Conservation (phyloP, 1,140 invertebrate species). For the Berghia stephanieae region DNA sequence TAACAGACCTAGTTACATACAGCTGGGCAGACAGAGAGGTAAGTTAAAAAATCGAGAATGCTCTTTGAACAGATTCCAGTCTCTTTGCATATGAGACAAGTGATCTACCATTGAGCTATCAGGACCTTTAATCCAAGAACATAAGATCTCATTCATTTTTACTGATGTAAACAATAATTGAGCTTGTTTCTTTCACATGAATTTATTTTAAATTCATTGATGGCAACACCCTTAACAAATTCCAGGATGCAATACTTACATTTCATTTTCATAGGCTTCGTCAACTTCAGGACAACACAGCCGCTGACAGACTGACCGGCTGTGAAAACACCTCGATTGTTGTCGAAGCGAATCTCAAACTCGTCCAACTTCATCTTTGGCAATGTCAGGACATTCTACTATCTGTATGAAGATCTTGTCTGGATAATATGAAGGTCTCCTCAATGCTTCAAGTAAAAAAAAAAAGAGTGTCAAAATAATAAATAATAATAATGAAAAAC, state of each 20-base stretch:
- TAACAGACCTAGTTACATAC: too few species aligned
- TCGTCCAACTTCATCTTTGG: constrained; percentile 50
- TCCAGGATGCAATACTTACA: constrained; percentile 36
- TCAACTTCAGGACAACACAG: constrained; percentile 39
- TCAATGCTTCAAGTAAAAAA: too few species aligned
- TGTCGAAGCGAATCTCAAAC: constrained; percentile 50
- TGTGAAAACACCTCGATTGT: constrained; percentile 42
- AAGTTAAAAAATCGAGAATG: too few species aligned
- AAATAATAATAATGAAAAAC: neutral
- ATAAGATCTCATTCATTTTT: neutral
- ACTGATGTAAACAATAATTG: neutral
- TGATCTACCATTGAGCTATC: too few species aligned
- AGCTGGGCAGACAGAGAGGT: too few species aligned
- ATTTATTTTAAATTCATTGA: neutral
- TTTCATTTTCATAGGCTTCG: constrained; percentile 53
- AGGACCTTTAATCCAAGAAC: neutral
- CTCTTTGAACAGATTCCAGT: too few species aligned
- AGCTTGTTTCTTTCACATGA: neutral
- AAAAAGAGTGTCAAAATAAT: too few species aligned
- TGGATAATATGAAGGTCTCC: too few species aligned
- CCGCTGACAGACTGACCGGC: constrained; percentile 44
- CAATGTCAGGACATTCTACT: too few species aligned
- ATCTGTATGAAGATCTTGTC: too few species aligned
- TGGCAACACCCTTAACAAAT: neutral
- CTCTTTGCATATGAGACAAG: too few species aligned